Percentiles rank a stretch among this genome's conserved stretches.
Evolutionary conservation across 1,140 invertebrate genomes (phyloP).

Genomic region (Sycobia sp.): DNA sequence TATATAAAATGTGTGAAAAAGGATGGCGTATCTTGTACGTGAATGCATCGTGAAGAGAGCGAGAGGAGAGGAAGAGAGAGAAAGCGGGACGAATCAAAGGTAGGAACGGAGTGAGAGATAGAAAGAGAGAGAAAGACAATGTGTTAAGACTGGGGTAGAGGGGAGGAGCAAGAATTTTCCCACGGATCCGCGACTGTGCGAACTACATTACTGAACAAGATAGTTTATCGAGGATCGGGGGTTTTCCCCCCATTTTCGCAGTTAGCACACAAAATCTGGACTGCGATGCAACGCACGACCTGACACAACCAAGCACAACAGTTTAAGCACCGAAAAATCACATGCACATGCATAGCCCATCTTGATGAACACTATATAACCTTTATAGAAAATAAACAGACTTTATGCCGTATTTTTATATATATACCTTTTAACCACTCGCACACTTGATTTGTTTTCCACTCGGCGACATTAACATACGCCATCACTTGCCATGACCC

Average conservation of each 20-base stretch:
- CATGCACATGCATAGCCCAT: background rate
- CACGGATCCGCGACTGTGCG: slow-evolving; percentile 1
- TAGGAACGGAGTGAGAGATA: background rate
- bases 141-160: background rate
- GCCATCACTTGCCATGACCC: slow-evolving; percentile 66
- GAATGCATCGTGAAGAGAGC: no score
- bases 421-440: slow-evolving; percentile 85
- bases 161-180: slow-evolving; percentile 28
- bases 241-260: no score
- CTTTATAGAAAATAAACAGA: no score
- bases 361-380: no score
- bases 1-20: slow-evolving; percentile 2
- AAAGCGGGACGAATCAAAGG: no score
- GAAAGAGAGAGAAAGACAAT: background rate
- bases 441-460: slow-evolving; percentile 90
- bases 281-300: no score
- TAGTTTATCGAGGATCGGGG: no score
- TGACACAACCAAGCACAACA: no score
- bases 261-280: no score
- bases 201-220: slow-evolving; percentile 12
- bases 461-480: slow-evolving; percentile 88
- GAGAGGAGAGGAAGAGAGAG: no score
- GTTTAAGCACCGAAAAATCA: background rate
- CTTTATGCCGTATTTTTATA: no score
- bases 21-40: no score